Conservation (phyloP, 2,113 vertebrate species). For the Theropithecus gelada region DNA sequence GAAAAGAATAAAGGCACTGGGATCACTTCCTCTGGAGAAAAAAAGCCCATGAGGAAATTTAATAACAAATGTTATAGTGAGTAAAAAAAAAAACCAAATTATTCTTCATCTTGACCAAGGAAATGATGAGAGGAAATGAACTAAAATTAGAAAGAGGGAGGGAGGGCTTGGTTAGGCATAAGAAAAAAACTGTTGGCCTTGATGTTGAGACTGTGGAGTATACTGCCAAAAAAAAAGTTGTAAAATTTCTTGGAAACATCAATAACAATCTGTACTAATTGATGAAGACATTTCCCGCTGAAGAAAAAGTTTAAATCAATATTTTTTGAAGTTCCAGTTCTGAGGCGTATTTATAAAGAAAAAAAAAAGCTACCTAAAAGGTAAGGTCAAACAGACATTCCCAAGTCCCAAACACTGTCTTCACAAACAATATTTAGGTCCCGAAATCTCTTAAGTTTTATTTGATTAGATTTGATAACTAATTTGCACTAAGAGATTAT, state of each 20-base stretch:
- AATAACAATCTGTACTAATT: constrained; percentile 60
- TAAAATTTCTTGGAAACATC: constrained; percentile 68
- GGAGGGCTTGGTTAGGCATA: constrained; percentile 13
- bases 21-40: constrained; percentile 3
- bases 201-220: background rate
- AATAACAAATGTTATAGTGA: background rate
- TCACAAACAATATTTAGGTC: constrained; percentile 21
- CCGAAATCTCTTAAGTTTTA: background rate
- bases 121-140: constrained; percentile 40
- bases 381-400: constrained; percentile 16
- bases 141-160: constrained; percentile 33
- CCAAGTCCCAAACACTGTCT: background rate
- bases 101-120: constrained; percentile 22
- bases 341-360: background rate
- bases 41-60: background rate
- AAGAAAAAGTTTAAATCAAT: background rate
- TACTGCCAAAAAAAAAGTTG: constrained; percentile 49
- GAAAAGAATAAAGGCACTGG: constrained; percentile 12
- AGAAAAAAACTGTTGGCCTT: constrained; percentile 46
- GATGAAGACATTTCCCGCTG: constrained; percentile 46
- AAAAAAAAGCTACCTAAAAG: background rate
- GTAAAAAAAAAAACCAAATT: background rate
- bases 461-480: constrained; percentile 7
- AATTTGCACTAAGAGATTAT: background rate
- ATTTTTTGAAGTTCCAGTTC: background rate